Evolutionary conservation across 2,888 invertebrate genomes (phyloP).

Genomic region (Atethmia centrago): DNA sequence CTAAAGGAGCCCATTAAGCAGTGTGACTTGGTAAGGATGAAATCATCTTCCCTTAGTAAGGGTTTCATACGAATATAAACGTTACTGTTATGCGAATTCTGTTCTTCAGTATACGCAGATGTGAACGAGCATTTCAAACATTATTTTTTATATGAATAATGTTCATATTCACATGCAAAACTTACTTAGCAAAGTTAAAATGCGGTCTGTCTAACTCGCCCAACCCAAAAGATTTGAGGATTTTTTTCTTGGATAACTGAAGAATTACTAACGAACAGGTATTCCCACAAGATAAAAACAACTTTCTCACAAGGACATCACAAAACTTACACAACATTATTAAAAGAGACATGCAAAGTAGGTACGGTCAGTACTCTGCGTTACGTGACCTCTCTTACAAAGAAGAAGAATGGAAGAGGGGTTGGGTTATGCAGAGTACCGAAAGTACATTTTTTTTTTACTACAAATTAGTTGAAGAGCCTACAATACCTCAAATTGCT

Average conservation of each 20-base stretch:
- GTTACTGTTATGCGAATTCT: neutral
- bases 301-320: neutral
- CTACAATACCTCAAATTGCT: no score
- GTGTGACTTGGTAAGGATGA: neutral
- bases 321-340: constrained; percentile 16
- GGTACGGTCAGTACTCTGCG: neutral
- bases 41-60: neutral
- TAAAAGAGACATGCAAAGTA: constrained; percentile 2
- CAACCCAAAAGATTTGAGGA: neutral
- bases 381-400: no score
- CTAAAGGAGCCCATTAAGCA: neutral
- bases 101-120: neutral
- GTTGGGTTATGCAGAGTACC: no score
- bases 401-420: no score
- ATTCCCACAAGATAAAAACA: neutral
- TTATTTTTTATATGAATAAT: neutral
- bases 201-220: neutral
- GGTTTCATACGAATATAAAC: neutral
- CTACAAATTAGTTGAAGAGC: no score
- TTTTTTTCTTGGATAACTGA: neutral
- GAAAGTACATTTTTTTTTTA: no score
- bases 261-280: neutral
- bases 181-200: neutral
- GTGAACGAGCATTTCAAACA: neutral
- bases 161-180: neutral